Evolutionary conservation across 2,797 vertebrate species (phyloP).

Genomic region (Coccyzus lansbergi): DNA sequence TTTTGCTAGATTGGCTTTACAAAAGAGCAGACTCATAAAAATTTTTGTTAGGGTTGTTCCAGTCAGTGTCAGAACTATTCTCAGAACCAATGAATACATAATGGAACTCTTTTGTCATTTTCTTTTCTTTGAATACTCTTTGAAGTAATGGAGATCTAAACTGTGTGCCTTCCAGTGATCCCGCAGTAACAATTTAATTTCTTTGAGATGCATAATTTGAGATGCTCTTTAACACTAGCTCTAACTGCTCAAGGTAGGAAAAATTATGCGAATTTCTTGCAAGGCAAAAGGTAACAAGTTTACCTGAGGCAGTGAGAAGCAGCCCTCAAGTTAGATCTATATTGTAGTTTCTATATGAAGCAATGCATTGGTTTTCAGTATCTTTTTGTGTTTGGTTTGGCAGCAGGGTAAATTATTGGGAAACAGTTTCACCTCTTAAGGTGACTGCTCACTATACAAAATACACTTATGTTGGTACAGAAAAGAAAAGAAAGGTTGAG

Average conservation of each 20-base stretch:
- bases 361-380: neutral
- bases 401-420: neutral
- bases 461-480: neutral
- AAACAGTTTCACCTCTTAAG: neutral
- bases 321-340: neutral
- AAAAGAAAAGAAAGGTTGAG: neutral
- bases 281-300: neutral
- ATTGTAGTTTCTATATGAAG: neutral
- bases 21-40: neutral
- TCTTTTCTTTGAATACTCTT: neutral
- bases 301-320: neutral
- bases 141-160: neutral
- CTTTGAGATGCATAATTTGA: neutral
- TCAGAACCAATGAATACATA: neutral
- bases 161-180: neutral
- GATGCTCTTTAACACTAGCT: neutral
- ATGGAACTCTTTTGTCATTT: neutral
- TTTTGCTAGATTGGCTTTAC: neutral
- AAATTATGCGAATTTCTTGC: neutral
- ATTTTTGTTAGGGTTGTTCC: neutral
- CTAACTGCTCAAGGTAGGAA: neutral
- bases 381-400: neutral
- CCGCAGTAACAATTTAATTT: accelerated
- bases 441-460: neutral
- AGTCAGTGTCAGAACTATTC: neutral